These are phyloP conservation scores for Dryadula phaetusa DNA, from an alignment of 2,888 invertebrate species.

Conservation along the genomic window DNA sequence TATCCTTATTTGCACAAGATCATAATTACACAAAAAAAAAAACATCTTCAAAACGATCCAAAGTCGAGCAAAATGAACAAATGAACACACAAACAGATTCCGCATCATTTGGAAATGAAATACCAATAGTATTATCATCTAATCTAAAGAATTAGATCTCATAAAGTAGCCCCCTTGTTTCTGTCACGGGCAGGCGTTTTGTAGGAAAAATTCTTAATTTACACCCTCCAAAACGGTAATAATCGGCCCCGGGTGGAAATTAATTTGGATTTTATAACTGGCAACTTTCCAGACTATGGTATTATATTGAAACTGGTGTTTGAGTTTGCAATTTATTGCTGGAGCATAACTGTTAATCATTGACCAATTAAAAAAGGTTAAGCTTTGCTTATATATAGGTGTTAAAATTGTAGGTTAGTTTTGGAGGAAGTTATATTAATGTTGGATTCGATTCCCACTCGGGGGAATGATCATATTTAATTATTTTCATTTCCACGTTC, in stretches of 20 bases:
- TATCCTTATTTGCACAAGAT: no score
- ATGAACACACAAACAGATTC: slow-evolving; percentile 29
- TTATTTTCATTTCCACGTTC: no score
- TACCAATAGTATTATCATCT: slow-evolving; percentile 63
- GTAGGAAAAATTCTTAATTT: slow-evolving; percentile 66
- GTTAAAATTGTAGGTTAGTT: neutral
- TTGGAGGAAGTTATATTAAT: no score
- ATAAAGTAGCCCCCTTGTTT: slow-evolving; percentile 63
- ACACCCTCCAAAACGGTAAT: slow-evolving; percentile 59
- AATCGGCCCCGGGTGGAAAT: slow-evolving; percentile 58
- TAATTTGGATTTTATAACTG: slow-evolving; percentile 63
- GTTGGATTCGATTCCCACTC: no score
- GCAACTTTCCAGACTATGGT: slow-evolving; percentile 56
- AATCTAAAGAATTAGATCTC: slow-evolving; percentile 68
- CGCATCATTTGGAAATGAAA: slow-evolving; percentile 50
- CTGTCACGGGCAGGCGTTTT: slow-evolving; percentile 67
- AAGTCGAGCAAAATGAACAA: slow-evolving; percentile 13
- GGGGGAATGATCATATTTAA: no score
- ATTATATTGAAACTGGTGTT: slow-evolving; percentile 43
- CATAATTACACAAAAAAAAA: no score
- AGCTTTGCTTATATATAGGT: slow-evolving; percentile 1
- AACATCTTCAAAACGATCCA: neutral
- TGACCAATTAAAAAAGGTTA: slow-evolving; percentile 35
- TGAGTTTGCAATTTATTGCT: slow-evolving; percentile 43
- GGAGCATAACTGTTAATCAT: slow-evolving; percentile 40